These are phyloP conservation scores for Bufo gargarizans DNA, from an alignment of 2,113 vertebrate genomes.

Conservation along the genomic window DNA sequence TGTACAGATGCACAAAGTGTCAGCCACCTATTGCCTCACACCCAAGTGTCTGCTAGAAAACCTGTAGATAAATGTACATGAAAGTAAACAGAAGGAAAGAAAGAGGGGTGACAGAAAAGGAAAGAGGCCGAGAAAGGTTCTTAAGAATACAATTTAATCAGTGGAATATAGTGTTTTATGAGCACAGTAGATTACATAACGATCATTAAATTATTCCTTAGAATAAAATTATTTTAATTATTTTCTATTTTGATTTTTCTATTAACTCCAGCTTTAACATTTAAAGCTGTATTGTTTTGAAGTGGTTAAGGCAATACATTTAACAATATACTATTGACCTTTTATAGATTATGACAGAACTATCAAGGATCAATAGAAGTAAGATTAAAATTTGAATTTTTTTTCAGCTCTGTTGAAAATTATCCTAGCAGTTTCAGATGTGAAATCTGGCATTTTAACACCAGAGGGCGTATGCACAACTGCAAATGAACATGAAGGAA, in stretches of 20 bases:
- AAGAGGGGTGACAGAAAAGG: too few species aligned
- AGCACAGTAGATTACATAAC: background rate
- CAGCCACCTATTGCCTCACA: too few species aligned
- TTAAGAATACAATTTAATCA: background rate
- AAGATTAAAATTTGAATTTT: background rate
- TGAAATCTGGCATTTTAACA: conserved; percentile 56
- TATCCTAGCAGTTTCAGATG: background rate
- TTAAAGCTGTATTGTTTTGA: background rate
- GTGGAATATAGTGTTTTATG: background rate
- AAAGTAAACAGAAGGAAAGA: too few species aligned
- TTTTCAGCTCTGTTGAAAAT: background rate
- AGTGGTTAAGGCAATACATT: background rate
- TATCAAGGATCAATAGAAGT: background rate
- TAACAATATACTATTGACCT: background rate
- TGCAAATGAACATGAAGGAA: conserved; percentile 39
- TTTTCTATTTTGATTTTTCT: background rate
- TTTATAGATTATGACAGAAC: background rate
- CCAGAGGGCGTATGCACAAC: conserved; percentile 64
- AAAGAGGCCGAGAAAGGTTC: too few species aligned
- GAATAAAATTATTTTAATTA: background rate
- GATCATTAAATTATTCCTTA: background rate
- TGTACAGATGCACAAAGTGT: too few species aligned
- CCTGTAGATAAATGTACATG: too few species aligned
- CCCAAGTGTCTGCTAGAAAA: too few species aligned
- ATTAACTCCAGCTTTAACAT: background rate